These are phyloP conservation scores for Triplophysa rosa DNA, from an alignment of 2,113 vertebrate species.

Conservation along the genomic window DNA sequence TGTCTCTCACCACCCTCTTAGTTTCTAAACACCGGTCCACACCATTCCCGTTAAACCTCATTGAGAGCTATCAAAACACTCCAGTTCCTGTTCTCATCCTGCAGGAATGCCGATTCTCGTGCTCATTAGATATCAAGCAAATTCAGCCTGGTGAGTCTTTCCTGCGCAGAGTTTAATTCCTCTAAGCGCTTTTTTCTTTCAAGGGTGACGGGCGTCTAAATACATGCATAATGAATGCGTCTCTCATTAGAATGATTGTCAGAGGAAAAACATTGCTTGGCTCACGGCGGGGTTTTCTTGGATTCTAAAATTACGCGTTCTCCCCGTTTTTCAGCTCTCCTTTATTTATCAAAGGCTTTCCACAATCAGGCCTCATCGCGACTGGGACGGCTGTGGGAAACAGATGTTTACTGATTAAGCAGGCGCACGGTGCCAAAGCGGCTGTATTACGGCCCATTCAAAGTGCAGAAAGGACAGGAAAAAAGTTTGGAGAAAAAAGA, in stretches of 20 bases:
- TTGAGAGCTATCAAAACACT: conserved; percentile 40
- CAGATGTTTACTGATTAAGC: conserved; percentile 81
- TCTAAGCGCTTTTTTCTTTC: conserved; percentile 25
- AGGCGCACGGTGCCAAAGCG: conserved; percentile 67
- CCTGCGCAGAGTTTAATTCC: conserved; percentile 39
- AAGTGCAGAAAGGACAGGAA: conserved; percentile 58
- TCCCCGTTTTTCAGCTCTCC: conserved; percentile 20
- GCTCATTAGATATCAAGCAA: conserved; percentile 46
- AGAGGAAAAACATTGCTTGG: conserved; percentile 66
- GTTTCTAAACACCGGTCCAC: not conserved
- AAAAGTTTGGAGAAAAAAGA: conserved; percentile 24
- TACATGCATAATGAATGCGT: conserved; percentile 59
- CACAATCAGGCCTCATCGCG: conserved; percentile 67
- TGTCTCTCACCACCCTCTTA: conserved; percentile 25
- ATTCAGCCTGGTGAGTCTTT: conserved; percentile 39
- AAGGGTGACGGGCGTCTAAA: conserved; percentile 41
- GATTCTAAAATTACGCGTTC: conserved; percentile 64
- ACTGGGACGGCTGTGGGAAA: conserved; percentile 57
- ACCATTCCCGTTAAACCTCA: conserved; percentile 34
- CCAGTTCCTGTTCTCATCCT: conserved; percentile 12
- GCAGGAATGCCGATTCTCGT: conserved; percentile 31
- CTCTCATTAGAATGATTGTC: conserved; percentile 73
- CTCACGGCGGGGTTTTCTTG: conserved; percentile 62
- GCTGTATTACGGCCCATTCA: conserved; percentile 68
- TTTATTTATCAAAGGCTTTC: conserved; percentile 73